Percentiles rank a stretch among this genome's conserved stretches.
Evolutionary conservation across 2,888 invertebrate genomes (phyloP).

Genomic region (Galeopsomyia nigrocyanea): DNA sequence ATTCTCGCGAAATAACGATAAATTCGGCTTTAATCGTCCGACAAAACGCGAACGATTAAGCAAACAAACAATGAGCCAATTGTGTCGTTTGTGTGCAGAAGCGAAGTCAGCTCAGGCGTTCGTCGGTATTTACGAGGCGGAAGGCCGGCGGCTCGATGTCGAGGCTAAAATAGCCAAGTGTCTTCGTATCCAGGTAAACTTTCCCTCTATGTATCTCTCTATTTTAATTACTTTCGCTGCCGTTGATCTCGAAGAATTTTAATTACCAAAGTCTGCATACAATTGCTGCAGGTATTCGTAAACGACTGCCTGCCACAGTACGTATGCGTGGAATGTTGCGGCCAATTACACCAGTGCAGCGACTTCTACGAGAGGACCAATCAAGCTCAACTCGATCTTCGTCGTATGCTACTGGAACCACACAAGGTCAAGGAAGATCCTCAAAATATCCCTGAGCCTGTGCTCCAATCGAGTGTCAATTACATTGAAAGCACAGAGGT

Average conservation of each 20-base stretch:
- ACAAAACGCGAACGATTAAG: no score
- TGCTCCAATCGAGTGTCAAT: constrained; percentile 54
- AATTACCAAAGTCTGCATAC: background rate
- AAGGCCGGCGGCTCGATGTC: constrained; percentile 66
- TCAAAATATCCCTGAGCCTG: constrained; percentile 1
- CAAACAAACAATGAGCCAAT: constrained; percentile 42
- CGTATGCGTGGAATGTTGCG: constrained; percentile 67
- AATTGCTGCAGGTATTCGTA: constrained; percentile 58
- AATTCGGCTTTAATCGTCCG: background rate
- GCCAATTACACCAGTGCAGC: constrained; percentile 65
- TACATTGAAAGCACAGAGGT: constrained; percentile 48
- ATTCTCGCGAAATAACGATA: background rate
- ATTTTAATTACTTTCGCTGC: background rate
- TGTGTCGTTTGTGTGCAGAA: constrained; percentile 70
- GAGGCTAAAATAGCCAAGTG: constrained; percentile 68
- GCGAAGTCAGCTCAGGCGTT: constrained; percentile 60
- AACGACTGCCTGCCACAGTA: constrained; percentile 66
- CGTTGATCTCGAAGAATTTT: background rate
- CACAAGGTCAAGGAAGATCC: constrained; percentile 51
- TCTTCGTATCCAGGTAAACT: constrained; percentile 67
- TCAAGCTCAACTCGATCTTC: constrained; percentile 66
- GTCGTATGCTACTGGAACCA: constrained; percentile 57
- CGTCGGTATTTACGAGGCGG: constrained; percentile 68
- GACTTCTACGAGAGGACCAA: constrained; percentile 68
- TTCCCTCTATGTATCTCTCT: no score